These are phyloP conservation scores for Campoplex capitator DNA, from an alignment of 2,888 invertebrate genomes.

Conservation along the genomic window DNA sequence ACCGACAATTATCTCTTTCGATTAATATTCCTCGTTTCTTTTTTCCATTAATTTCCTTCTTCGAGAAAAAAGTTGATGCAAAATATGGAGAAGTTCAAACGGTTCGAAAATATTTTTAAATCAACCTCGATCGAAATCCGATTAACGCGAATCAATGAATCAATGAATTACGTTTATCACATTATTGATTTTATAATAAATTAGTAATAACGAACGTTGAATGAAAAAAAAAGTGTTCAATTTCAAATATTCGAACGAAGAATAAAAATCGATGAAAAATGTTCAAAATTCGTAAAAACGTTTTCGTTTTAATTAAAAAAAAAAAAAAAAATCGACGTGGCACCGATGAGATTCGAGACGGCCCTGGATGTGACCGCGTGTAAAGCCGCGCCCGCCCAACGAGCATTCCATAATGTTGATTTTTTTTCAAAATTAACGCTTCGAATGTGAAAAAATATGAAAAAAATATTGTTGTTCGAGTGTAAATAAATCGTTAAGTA, in stretches of 20 bases:
- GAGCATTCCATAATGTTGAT: constrained; percentile 76
- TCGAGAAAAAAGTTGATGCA: too few species aligned
- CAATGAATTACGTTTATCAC: too few species aligned
- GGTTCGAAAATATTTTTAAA: too few species aligned
- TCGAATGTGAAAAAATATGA: constrained; percentile 32
- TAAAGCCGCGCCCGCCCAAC: constrained; percentile 78
- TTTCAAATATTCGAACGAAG: too few species aligned
- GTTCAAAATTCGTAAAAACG: background rate
- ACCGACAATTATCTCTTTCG: too few species aligned
- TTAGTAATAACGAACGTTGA: background rate
- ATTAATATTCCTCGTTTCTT: too few species aligned
- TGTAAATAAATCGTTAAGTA: constrained; percentile 26
- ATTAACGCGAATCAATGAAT: too few species aligned
- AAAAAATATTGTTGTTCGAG: background rate
- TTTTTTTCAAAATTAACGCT: constrained; percentile 74
- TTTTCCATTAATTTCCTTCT: too few species aligned
- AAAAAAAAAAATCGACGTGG: constrained; percentile 31
- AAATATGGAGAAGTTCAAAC: too few species aligned
- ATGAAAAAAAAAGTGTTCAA: background rate
- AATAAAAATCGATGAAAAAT: background rate
- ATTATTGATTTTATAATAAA: too few species aligned
- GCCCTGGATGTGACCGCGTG: constrained; percentile 72
- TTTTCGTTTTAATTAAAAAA: background rate
- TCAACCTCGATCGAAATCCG: too few species aligned
- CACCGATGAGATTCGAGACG: constrained; percentile 29